phyloP scores from a whole-genome alignment of 2,888 invertebrate species.

The Eledone cirrhosa region DNA sequence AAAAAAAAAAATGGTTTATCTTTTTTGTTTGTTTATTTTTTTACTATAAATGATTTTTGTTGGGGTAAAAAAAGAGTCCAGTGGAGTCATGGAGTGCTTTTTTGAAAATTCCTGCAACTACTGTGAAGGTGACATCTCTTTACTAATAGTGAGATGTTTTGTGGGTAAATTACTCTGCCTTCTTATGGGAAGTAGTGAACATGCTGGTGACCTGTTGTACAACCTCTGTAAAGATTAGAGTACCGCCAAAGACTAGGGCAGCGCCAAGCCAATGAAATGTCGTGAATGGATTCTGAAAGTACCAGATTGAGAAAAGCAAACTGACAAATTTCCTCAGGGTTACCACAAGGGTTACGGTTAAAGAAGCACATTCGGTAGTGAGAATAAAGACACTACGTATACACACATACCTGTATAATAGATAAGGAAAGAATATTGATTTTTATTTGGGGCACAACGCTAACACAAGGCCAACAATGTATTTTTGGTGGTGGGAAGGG shows the following conservation, averaged over 20 bases:
- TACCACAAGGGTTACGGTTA: conserved; percentile 94
- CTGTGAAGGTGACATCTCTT: too few relatives aligned
- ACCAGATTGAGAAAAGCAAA: conserved; percentile 91
- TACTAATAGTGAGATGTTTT: too few relatives aligned
- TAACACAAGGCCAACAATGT: too few relatives aligned
- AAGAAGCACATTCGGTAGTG: conserved; percentile 91
- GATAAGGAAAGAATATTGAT: too few relatives aligned
- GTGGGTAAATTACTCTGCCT: too few relatives aligned
- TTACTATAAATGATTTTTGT: background rate
- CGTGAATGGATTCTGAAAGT: conserved; percentile 95
- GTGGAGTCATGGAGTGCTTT: background rate
- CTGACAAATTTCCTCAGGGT: conserved; percentile 95
- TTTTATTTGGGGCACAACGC: too few relatives aligned
- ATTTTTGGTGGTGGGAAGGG: too few relatives aligned
- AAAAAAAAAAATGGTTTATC: too few relatives aligned
- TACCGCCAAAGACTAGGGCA: conserved; percentile 88
- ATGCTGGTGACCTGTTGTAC: too few relatives aligned
- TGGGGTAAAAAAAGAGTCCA: background rate
- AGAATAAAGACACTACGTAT: conserved; percentile 93
- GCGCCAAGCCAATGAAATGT: conserved; percentile 91
- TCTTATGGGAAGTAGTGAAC: too few relatives aligned
- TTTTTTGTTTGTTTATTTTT: background rate
- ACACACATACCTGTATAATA: conserved; percentile 84
- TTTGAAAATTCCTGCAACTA: too few relatives aligned
- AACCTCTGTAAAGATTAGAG: conserved; percentile 81